Evolutionary conservation across 2,888 invertebrate genomes (phyloP), one percentile per base, ranked within the genome.

Genomic region (Galerucella nymphaeae): DNA sequence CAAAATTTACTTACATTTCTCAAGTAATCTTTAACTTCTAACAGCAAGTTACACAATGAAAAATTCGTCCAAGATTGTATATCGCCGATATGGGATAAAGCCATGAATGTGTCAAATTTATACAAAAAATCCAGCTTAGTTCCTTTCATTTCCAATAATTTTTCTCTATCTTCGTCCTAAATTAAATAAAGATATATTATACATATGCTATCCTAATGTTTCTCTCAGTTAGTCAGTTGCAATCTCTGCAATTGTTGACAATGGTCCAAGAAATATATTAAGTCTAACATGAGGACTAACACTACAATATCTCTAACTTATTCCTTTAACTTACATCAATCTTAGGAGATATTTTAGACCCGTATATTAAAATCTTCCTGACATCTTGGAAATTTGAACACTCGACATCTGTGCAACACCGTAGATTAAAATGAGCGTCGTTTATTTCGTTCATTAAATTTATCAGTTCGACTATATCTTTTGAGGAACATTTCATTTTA

Each of bases 41-140:
- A 80, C 57, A 88, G 80, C 38, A 88, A 82, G 80, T 88, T 82
- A 9, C 84, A 82, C 16, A 80, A 79, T 5, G 83, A 85, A 83
- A 89, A 89, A 75, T 80, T 78, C 8, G 82, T 78, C 89, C 89
- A 89, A 48, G 85, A 82, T 48, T 83, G 81, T 50, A 84, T 80
- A 65, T 80, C 79, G 58, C 81, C 77, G 11, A 81, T 72, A 57
- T 58, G 62, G n/a, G 72, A 75, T 63, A 82, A 77, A 58, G 71
- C 74, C 76, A 77, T 82, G 75, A 87, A 88, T 10, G 87, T 88
- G 73, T 88, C 86, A 68, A 88, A 85, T 75, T 84, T 84, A 59
- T 82, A 83, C 48, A 87, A 71, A 48, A 66, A 65, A 38, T 73
- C 68, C 50, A 72, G 70, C n/a, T 79, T 69, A 1, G 68, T 30